These are phyloP conservation scores for Eurytemora carolleeae DNA, from an alignment of 1,140 invertebrate species.

Conservation along the genomic window DNA sequence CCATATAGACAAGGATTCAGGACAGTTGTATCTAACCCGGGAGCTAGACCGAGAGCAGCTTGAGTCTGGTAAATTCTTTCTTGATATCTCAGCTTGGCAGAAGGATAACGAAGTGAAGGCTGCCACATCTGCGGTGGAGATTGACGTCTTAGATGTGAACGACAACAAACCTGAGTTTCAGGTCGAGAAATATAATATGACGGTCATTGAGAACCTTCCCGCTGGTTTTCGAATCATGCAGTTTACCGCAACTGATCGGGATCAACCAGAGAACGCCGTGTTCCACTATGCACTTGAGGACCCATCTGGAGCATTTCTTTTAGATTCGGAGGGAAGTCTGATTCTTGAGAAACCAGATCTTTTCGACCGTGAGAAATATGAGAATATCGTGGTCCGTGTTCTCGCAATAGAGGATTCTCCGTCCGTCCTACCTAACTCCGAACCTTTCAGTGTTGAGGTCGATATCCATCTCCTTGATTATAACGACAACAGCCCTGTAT, in stretches of 20 bases:
- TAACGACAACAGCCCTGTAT: background rate
- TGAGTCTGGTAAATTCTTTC: background rate
- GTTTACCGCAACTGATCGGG: slow-evolving; percentile 4
- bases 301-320: slow-evolving; percentile 5
- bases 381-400: slow-evolving; percentile 2
- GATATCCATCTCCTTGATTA: background rate
- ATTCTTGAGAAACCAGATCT: background rate
- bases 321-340: background rate
- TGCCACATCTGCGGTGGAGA: slow-evolving; percentile 16
- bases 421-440: background rate
- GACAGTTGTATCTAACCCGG: slow-evolving; percentile 47
- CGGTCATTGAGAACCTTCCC: slow-evolving; percentile 14
- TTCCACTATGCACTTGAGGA: slow-evolving; percentile 2
- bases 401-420: background rate
- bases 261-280: background rate
- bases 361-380: background rate
- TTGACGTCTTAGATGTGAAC: slow-evolving; percentile 21
- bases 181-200: slow-evolving; percentile 10
- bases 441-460: background rate
- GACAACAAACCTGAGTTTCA: slow-evolving; percentile 20
- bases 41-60: slow-evolving; percentile 51
- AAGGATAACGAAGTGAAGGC: slow-evolving; percentile 3
- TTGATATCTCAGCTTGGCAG: slow-evolving; percentile 3
- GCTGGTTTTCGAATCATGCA: slow-evolving; percentile 4
- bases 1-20: slow-evolving; percentile 45